Evolutionary conservation across 2,888 invertebrate species (phyloP).

Genomic region (Luperina nickerlii): DNA sequence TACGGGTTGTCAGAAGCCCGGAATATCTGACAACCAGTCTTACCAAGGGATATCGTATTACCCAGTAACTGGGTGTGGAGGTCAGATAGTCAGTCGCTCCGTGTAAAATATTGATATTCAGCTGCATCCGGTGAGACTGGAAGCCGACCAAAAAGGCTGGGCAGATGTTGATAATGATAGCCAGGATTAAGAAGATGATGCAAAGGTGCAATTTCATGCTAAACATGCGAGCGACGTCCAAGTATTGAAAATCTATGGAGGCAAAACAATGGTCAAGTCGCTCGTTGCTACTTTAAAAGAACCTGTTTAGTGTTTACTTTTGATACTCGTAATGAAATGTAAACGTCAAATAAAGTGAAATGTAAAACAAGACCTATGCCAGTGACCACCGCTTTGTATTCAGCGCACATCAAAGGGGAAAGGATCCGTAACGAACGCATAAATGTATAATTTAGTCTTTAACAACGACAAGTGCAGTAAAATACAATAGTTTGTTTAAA

Average conservation of each 20-base stretch:
- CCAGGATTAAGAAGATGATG: too few relatives aligned
- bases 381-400: conserved; percentile 27
- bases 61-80: too few relatives aligned
- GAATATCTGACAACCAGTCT: too few relatives aligned
- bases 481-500: neutral
- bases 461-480: neutral
- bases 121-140: too few relatives aligned
- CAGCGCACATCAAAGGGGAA: conserved; percentile 51
- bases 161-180: too few relatives aligned
- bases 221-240: too few relatives aligned
- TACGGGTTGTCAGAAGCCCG: too few relatives aligned
- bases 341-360: conserved; percentile 28
- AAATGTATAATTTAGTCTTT: conserved; percentile 42
- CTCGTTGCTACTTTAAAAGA: neutral
- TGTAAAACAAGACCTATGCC: conserved; percentile 16
- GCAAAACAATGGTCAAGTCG: neutral
- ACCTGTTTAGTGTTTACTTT: neutral
- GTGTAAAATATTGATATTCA: too few relatives aligned
- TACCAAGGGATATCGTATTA: too few relatives aligned
- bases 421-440: conserved; percentile 38
- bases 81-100: too few relatives aligned
- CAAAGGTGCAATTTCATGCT: too few relatives aligned
- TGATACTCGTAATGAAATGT: neutral
- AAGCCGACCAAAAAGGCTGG: too few relatives aligned
- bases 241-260: neutral